Evolutionary conservation across 2,888 invertebrate genomes (phyloP), one percentile per base, ranked within the genome.

Genomic region (Synanthedon vespiformis): DNA sequence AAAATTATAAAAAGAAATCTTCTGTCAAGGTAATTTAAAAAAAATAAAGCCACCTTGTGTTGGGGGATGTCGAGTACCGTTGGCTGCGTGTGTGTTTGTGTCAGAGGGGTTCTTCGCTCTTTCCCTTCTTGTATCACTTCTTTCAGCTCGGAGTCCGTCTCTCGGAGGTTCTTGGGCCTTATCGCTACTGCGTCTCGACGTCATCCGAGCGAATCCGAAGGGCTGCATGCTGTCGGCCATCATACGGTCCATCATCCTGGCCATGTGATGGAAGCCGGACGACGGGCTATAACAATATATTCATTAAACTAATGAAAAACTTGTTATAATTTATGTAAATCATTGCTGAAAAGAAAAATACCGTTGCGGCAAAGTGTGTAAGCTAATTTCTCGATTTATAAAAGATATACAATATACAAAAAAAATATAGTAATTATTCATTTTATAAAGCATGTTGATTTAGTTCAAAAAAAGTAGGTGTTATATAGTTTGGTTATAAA

Each of bases 241-340:
- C 70, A 93, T 85, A 2, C 92, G 90, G 68, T 93, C 92, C 92
- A 92, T 92, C 92, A 93, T 92, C 51, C 91, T 84, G 51, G 92
- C 92, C 90, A 93, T 90, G 63, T 92, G 92, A 63, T 92, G 91
- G 58, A 92, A 88, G 48, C 89, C 85, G 52, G 89, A 82, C 50
- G 89, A 84, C 51, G 90, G 89, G 64, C 91, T 90, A 75, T 0
- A 62, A 54, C 54, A 51, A 49, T 54, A 53, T n/a, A n/a, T n/a
- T n/a, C n/a, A n/a, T 49, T 41, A 11, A n/a, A n/a, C n/a, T 16
- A 34, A 34, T 34, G 6, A 8, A 34, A 34, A 34, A 34, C 34
- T 34, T 8, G 0, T 27, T 27, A n/a, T n/a, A 27, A 27, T 34
- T 34, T 34, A 10, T 34, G 34, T 10, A 34, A 34, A 34, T 34